Evolutionary conservation across 1,140 invertebrate species (phyloP).

Genomic region (Pseudomyrmex gracilis): DNA sequence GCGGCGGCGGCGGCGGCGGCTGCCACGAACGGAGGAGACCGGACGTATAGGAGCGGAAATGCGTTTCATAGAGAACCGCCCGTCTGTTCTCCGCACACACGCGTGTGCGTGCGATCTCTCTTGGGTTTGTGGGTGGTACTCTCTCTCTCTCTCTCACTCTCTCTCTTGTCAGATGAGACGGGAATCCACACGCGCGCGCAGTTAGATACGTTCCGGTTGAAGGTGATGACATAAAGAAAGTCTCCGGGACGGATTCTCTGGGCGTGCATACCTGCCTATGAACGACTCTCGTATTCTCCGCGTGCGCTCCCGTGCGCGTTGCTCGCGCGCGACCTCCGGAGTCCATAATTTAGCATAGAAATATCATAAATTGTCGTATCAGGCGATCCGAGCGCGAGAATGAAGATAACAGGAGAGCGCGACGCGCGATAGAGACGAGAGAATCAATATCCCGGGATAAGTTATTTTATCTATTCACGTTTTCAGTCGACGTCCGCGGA

Average conservation of each 20-base stretch:
- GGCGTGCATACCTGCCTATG: conserved; percentile 29
- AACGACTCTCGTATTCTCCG: too few species aligned
- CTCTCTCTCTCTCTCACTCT: too few species aligned
- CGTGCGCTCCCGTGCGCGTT: neutral
- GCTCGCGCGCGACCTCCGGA: conserved; percentile 1
- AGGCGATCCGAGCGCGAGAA: conserved; percentile 36
- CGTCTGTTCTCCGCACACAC: neutral
- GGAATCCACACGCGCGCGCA: conserved; percentile 6
- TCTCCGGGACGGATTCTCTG: conserved; percentile 27
- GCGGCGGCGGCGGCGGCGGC: conserved; percentile 58
- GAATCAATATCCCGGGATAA: conserved; percentile 18
- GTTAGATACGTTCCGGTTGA: conserved; percentile 33
- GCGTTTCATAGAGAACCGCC: conserved; percentile 45
- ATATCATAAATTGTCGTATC: conserved; percentile 52
- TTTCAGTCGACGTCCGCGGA: too few species aligned
- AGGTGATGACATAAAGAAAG: conserved; percentile 53
- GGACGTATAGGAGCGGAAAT: conserved; percentile 63
- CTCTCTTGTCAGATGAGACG: conserved; percentile 28
- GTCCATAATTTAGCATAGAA: conserved; percentile 31
- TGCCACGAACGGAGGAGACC: conserved; percentile 35
- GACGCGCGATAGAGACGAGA: neutral
- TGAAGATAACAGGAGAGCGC: conserved; percentile 24
- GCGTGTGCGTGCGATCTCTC: neutral
- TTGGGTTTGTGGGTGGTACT: conserved; percentile 35
- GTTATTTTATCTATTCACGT: too few species aligned